phyloP scores from a whole-genome alignment of 2,113 vertebrate species.

The Limanda limanda region DNA sequence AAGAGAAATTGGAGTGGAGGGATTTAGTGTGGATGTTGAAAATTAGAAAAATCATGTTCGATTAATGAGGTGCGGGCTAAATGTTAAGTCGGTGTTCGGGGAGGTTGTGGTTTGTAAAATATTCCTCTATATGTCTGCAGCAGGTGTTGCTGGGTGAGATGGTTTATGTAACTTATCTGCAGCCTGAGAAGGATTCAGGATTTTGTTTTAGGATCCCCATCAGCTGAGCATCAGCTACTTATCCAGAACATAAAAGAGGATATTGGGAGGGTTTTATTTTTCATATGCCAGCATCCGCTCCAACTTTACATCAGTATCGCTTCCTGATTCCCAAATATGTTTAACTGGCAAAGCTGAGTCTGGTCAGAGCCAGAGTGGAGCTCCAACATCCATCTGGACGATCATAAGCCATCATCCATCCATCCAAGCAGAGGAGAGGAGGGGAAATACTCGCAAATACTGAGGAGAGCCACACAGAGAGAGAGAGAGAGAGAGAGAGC shows the following conservation, averaged over 20 bases:
- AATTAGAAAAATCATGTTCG: background rate
- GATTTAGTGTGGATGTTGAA: constrained; percentile 19
- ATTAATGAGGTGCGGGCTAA: constrained; percentile 1
- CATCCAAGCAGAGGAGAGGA: constrained; percentile 32
- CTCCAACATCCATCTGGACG: constrained; percentile 56
- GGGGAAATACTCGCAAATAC: constrained; percentile 33
- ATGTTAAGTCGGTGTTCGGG: background rate
- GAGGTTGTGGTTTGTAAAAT: background rate
- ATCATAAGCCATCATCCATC: constrained; percentile 50
- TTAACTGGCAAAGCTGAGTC: constrained; percentile 23
- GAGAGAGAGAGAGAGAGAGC: constrained; percentile 31
- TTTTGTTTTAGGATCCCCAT: too few relatives aligned
- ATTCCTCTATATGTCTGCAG: constrained; percentile 9
- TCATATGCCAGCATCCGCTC: constrained; percentile 21
- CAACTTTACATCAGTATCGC: constrained; percentile 50
- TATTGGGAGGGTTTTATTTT: background rate
- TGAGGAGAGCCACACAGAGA: constrained; percentile 33
- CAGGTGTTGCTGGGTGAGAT: constrained; percentile 8
- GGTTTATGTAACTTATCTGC: constrained; percentile 11
- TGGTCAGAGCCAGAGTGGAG: constrained; percentile 45
- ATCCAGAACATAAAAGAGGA: background rate
- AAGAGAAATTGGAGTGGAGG: background rate
- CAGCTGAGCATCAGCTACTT: too few relatives aligned
- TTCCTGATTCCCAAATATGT: constrained; percentile 46
- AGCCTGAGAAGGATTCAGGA: background rate